These are phyloP conservation scores for Oriolus oriolus DNA, from an alignment of 2,113 vertebrate species.

Conservation along the genomic window DNA sequence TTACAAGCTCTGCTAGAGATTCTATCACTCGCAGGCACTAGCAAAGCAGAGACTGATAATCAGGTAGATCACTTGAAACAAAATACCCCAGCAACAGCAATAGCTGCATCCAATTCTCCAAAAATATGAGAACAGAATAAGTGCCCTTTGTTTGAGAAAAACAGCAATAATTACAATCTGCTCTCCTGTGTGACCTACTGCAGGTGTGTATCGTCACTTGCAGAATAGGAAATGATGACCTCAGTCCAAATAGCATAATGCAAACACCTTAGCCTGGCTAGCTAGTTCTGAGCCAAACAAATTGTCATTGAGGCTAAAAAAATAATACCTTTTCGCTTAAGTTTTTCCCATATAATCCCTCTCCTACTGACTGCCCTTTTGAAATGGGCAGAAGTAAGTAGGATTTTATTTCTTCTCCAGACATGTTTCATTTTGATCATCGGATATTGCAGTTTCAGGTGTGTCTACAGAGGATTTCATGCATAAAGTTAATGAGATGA, in stretches of 20 bases:
- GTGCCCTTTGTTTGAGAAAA: not conserved
- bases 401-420: not conserved
- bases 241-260: not conserved
- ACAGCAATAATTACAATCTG: not conserved
- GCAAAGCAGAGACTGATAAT: not conserved
- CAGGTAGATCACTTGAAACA: not conserved
- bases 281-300: not conserved
- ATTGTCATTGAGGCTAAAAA: conserved; percentile 1
- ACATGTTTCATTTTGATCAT: not conserved
- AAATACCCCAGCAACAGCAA: not conserved
- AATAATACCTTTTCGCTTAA: not conserved
- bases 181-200: not conserved
- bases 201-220: not conserved
- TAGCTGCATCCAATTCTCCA: not conserved
- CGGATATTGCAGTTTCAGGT: not conserved
- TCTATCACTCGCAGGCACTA: not conserved
- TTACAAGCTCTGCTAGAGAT: not conserved
- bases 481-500: not conserved
- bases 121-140: not conserved
- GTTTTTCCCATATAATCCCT: not conserved
- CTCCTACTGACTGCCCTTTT: not conserved
- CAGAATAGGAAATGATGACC: not conserved
- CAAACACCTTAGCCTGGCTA: not conserved
- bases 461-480: not conserved
- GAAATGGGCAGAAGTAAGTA: not conserved